A percentile compares a stretch with the other conserved stretches of the same genome.
These are phyloP conservation scores for Trematomus bernacchii DNA, from an alignment of 2,797 vertebrate species.

Conservation along the genomic window DNA sequence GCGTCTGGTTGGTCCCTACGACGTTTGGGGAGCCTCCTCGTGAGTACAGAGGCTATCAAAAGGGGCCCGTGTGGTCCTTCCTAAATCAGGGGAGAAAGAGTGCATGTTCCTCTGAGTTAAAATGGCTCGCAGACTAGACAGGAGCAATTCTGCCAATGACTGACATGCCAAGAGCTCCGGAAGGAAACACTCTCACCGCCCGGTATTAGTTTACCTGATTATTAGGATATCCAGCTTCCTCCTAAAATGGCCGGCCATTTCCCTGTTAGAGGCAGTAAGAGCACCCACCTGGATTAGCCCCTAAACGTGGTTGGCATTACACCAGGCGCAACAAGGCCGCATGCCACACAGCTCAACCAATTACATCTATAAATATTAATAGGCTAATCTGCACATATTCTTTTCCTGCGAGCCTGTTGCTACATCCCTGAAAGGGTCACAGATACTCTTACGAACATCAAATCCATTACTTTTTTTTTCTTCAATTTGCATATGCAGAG, in stretches of 20 bases:
- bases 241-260: constrained; percentile 70
- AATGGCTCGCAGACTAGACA: constrained; percentile 84
- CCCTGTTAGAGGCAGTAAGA: constrained; percentile 60
- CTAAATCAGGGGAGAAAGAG: constrained; percentile 78
- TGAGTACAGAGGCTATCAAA: constrained; percentile 59
- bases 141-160: constrained; percentile 85
- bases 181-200: constrained; percentile 89
- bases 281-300: constrained; percentile 65
- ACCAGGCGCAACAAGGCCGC: constrained; percentile 32
- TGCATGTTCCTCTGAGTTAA: constrained; percentile 83
- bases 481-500: constrained; percentile 91
- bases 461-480: constrained; percentile 74
- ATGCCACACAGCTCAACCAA: constrained; percentile 42
- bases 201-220: constrained; percentile 92
- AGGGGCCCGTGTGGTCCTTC: constrained; percentile 66
- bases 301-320: constrained; percentile 44
- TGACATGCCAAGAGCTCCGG: constrained; percentile 85
- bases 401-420: constrained; percentile 40
- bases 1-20: constrained; percentile 68
- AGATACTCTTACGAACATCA: constrained; percentile 63
- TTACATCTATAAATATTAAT: constrained; percentile 78
- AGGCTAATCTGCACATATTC: constrained; percentile 65
- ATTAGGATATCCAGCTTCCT: constrained; percentile 89
- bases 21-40: constrained; percentile 65
- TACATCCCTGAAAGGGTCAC: constrained; percentile 56